phyloP scores from a whole-genome alignment of 2,888 invertebrate species.

The Cerastis leucographa region DNA sequence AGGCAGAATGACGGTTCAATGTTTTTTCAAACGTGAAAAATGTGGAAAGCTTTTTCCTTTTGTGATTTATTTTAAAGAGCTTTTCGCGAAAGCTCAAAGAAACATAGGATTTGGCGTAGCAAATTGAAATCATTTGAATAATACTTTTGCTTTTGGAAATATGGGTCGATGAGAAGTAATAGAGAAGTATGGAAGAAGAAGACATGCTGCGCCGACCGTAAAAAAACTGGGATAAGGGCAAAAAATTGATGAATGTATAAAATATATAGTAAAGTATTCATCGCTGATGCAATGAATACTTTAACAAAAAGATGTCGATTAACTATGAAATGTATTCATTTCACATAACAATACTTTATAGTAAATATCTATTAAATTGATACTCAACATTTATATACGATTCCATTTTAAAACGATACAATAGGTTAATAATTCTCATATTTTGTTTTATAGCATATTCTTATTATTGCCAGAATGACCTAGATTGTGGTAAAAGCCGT shows the following conservation, averaged over 20 bases:
- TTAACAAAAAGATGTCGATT: background rate
- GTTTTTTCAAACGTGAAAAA: background rate
- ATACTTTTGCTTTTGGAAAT: background rate
- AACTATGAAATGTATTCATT: background rate
- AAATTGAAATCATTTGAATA: background rate
- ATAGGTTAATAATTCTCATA: background rate
- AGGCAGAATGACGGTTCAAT: background rate
- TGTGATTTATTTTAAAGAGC: background rate
- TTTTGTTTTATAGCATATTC: conserved; percentile 11
- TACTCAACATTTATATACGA: conserved; percentile 16
- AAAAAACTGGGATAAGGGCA: too few species aligned
- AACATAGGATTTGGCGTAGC: background rate
- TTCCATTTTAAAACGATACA: background rate
- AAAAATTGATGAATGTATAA: background rate
- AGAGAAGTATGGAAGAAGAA: too few species aligned
- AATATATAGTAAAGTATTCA: background rate
- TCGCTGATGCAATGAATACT: background rate
- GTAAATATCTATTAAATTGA: conserved; percentile 6
- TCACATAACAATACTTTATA: conserved; percentile 6
- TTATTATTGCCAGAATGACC: conserved; percentile 1
- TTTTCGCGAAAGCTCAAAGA: background rate
- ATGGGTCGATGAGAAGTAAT: background rate
- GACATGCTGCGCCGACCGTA: too few species aligned
- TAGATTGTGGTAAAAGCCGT: conserved; percentile 1
- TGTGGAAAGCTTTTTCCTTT: background rate